Evolutionary conservation across 2,888 invertebrate species (phyloP).

Genomic region (Pyrocoelia pectoralis): DNA sequence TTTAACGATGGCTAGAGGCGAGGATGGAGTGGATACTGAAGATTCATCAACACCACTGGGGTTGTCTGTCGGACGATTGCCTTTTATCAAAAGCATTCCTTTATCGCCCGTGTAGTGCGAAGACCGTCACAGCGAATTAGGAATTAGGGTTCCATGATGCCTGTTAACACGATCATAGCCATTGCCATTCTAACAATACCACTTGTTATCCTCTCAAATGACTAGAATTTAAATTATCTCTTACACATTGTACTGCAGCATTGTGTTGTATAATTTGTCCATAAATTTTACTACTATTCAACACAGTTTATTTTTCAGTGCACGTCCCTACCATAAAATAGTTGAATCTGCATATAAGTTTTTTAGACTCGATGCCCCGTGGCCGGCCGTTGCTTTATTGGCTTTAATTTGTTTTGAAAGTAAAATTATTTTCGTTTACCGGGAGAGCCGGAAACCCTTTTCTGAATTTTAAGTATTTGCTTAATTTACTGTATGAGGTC

Average conservation of each 20-base stretch:
- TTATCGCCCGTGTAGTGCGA: constrained; percentile 24
- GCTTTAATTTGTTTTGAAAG: constrained; percentile 35
- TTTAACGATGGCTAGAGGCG: constrained; percentile 4
- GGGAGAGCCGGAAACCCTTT: constrained; percentile 18
- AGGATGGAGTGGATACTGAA: constrained; percentile 2
- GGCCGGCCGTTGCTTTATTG: constrained; percentile 27
- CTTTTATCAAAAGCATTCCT: constrained; percentile 31
- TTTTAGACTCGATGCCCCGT: constrained; percentile 32
- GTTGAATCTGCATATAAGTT: constrained; percentile 43
- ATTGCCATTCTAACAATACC: constrained; percentile 39
- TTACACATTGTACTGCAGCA: constrained; percentile 45
- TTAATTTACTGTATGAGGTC: constrained; percentile 18
- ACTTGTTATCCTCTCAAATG: constrained; percentile 49
- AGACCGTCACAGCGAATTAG: constrained; percentile 25
- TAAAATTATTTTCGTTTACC: constrained; percentile 33
- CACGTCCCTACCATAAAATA: constrained; percentile 49
- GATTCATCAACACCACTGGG: constrained; percentile 20
- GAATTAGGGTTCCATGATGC: constrained; percentile 32
- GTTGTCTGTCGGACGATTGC: constrained; percentile 19
- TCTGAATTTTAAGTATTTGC: constrained; percentile 31
- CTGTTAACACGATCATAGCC: constrained; percentile 35
- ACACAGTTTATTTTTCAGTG: constrained; percentile 49
- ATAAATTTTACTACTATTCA: constrained; percentile 51
- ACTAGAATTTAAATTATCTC: constrained; percentile 53
- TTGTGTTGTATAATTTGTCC: constrained; percentile 50